Percentiles rank a stretch among this genome's conserved stretches.
Evolutionary conservation across 2,113 vertebrate genomes (phyloP).

Genomic region (Galbula dea): DNA sequence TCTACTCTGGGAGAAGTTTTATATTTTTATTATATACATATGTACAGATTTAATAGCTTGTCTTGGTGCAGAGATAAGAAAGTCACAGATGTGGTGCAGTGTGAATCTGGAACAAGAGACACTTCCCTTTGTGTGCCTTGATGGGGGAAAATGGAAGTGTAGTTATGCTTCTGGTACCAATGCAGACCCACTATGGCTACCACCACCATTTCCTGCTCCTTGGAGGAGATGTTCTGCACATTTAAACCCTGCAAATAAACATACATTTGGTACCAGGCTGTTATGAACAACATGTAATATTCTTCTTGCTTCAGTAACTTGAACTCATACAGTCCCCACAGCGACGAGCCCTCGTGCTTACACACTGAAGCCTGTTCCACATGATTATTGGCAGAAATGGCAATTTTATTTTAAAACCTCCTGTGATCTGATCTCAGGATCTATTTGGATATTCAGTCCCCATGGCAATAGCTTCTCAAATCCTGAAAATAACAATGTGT

Average conservation of each 20-base stretch:
- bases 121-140: background rate
- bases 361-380: background rate
- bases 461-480: constrained; percentile 57
- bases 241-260: background rate
- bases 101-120: background rate
- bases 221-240: background rate
- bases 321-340: background rate
- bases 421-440: constrained; percentile 50
- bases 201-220: background rate
- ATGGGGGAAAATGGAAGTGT: background rate
- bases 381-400: constrained; percentile 25
- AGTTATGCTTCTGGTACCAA: background rate
- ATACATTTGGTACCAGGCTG: background rate
- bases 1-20: background rate
- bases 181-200: background rate
- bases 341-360: background rate
- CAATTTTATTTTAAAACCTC: constrained; percentile 44
- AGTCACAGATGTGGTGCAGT: background rate
- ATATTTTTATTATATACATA: background rate
- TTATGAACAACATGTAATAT: background rate
- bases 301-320: background rate
- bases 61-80: background rate
- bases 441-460: constrained; percentile 60
- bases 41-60: background rate
- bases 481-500: constrained; percentile 40